phyloP scores from a whole-genome alignment of 2,113 vertebrate species.

The Alethe diademata region DNA sequence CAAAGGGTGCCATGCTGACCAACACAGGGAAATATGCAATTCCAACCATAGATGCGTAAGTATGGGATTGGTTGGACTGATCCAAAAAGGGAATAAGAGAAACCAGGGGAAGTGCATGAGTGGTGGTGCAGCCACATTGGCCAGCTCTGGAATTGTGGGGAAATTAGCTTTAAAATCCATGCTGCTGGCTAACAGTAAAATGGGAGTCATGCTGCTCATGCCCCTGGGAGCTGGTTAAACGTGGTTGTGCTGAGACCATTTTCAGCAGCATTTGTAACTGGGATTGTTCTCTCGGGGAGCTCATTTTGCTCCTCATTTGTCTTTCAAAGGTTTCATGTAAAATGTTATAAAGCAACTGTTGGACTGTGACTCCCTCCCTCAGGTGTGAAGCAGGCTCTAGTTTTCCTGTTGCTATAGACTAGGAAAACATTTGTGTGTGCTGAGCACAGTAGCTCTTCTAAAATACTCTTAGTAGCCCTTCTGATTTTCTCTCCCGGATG shows the following conservation, averaged over 20 bases:
- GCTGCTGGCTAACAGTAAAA: neutral
- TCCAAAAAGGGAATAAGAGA: neutral
- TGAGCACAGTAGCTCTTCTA: neutral
- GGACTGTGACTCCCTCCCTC: neutral
- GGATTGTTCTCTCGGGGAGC: neutral
- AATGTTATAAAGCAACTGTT: neutral
- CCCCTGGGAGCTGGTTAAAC: neutral
- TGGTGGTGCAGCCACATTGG: neutral
- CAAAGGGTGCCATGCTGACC: slow-evolving; percentile 96
- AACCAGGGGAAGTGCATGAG: accelerated
- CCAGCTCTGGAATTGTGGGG: neutral
- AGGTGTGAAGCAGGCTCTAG: neutral
- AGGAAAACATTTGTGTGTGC: neutral
- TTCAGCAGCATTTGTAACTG: neutral
- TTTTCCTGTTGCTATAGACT: neutral
- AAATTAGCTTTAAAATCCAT: neutral
- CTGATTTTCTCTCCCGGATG: neutral
- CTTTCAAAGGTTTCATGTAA: neutral
- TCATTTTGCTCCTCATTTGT: neutral
- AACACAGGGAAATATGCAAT: slow-evolving; percentile 94
- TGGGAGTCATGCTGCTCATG: neutral
- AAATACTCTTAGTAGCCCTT: neutral
- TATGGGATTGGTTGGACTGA: neutral
- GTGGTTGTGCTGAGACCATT: neutral
- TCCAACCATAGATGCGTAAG: slow-evolving; percentile 96